Evolutionary conservation across 2,888 invertebrate genomes (phyloP).

Genomic region (Rhingia rostrata): DNA sequence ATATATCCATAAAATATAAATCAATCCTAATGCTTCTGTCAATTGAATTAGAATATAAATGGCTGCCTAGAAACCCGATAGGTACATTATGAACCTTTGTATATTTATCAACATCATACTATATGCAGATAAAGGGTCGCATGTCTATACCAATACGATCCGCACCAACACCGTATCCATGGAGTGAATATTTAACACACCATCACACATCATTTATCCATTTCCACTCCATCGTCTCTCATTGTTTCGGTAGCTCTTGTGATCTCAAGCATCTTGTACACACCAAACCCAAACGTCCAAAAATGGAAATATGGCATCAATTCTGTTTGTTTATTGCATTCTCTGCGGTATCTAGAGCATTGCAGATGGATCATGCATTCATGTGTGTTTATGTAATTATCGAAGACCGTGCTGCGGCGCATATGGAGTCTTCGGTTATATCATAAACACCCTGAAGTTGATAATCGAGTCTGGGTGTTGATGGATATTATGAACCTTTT

Average conservation of each 20-base stretch:
- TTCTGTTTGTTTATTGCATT: conserved; percentile 47
- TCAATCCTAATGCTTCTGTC: too few species aligned
- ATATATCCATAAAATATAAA: too few species aligned
- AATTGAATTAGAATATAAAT: too few species aligned
- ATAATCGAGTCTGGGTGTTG: conserved; percentile 55
- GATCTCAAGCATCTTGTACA: conserved; percentile 35
- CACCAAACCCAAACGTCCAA: conserved; percentile 3
- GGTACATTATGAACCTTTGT: too few species aligned
- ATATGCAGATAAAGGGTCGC: too few species aligned
- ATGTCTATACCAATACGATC: too few species aligned
- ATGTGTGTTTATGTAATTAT: conserved; percentile 45
- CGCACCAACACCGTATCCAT: too few species aligned
- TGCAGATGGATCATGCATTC: conserved; percentile 22
- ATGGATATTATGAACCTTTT: conserved; percentile 50
- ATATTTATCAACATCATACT: too few species aligned
- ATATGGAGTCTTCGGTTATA: conserved; percentile 15
- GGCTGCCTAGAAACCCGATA: too few species aligned
- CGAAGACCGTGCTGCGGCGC: conserved; percentile 25
- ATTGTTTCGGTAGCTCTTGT: conserved; percentile 29
- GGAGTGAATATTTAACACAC: neutral
- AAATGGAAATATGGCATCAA: conserved; percentile 28
- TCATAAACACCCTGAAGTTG: conserved; percentile 54
- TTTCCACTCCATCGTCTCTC: conserved; percentile 9
- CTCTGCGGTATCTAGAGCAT: conserved; percentile 56
- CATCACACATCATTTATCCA: neutral